phyloP scores from a whole-genome alignment of 2,797 vertebrate species.

The Spondyliosoma cantharus region DNA sequence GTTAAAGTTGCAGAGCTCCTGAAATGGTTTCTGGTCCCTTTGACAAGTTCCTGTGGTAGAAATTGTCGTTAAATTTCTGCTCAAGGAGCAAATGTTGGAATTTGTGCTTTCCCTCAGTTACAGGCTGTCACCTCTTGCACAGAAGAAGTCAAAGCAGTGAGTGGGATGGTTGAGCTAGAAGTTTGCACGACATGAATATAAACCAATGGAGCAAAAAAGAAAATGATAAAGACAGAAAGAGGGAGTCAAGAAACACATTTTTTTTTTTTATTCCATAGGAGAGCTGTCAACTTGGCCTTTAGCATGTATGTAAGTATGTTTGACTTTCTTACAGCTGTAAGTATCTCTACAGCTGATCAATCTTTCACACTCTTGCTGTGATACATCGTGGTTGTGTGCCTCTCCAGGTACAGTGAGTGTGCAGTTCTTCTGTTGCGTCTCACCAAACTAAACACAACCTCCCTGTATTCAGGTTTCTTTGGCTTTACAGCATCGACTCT shows the following conservation, averaged over 20 bases:
- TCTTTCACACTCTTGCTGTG: constrained; percentile 36
- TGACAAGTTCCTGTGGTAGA: neutral
- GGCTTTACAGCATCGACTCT: constrained; percentile 41
- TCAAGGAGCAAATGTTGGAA: neutral
- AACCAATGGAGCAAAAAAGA: constrained; percentile 8
- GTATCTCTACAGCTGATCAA: constrained; percentile 52
- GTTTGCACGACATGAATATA: constrained; percentile 17
- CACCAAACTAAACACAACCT: constrained; percentile 64
- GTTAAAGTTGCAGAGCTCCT: neutral
- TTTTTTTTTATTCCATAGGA: constrained; percentile 2
- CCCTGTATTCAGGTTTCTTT: constrained; percentile 53
- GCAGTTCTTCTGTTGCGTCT: constrained; percentile 39
- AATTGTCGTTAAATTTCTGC: neutral
- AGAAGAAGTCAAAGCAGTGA: neutral
- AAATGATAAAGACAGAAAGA: constrained; percentile 42
- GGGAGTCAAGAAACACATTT: constrained; percentile 1
- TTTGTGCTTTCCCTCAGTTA: constrained; percentile 15
- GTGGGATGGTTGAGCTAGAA: neutral
- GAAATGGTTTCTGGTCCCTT: neutral
- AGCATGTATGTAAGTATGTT: constrained; percentile 39
- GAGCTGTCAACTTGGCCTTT: neutral
- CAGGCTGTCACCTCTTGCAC: constrained; percentile 19
- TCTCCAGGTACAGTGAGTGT: constrained; percentile 36
- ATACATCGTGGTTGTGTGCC: constrained; percentile 15
- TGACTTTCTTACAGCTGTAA: too few relatives aligned